Evolutionary conservation across 2,113 vertebrate species (phyloP), one percentile per base, ranked within the genome.

Genomic region (Periophthalmodon schlosseri): DNA sequence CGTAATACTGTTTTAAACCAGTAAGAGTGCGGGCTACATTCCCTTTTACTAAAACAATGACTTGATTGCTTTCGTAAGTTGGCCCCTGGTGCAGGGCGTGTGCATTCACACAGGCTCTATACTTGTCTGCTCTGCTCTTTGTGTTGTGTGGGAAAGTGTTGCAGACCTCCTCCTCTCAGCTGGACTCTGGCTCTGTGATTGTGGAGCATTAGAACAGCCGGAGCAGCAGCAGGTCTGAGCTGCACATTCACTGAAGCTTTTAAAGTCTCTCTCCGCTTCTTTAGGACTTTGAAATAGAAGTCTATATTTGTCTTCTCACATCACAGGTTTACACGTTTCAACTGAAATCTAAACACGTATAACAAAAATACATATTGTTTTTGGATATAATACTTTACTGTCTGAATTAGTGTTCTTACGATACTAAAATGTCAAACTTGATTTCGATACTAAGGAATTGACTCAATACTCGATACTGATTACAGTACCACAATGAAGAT

Each of bases 101-200:
- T 15, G 15, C 50, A 9, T 54, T 54, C 20, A 20, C 8, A 11
- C 56, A 14, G 57, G 12, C 23, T 24, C 2, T 24, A 11, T 14
- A 58, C 21, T 0, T 57, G n/a, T 23, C 9, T 12, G 11, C 10
- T 47, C 13, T 47, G 39, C 11, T 46, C 5, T 23, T 3, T n/a
- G 21, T n/a, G 13, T 68, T 57, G 2, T 12, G 44, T 47, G 44
- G 65, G 39, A 47, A 68, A 68, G 39, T 47, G n/a, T 9, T 39
- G 28, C 15, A 2, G 18, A 8, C 34, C 63, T 5, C 1, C 11
- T n/a, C 18, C n/a, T 68, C 65, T 67, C 65, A 47, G 65, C 65
- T 68, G 65, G 65, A 68, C 36, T 21, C 65, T 68, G 65, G 36
- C 18, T 66, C 65, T 68, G 20, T 47, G 36, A 68, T 23, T 68